phyloP scores from a whole-genome alignment of 2,797 vertebrate genomes.

The Hypotaenidia okinawae region DNA sequence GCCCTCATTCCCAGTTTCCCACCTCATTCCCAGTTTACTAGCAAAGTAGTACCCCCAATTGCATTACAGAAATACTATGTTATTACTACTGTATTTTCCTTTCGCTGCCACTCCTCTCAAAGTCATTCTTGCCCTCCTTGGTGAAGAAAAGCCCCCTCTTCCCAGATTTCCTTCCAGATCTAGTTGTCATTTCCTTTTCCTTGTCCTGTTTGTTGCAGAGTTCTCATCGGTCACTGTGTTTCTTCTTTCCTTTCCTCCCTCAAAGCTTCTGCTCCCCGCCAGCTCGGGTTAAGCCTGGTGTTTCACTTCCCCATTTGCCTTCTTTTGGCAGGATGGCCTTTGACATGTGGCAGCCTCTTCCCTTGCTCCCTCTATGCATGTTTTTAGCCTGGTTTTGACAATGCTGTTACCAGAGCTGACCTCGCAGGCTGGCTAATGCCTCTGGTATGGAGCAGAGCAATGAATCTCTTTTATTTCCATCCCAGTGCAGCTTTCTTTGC shows the following conservation, averaged over 20 bases:
- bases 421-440: neutral
- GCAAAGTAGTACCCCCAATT: neutral
- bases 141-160: constrained; percentile 25
- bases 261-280: neutral
- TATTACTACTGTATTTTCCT: neutral
- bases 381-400: neutral
- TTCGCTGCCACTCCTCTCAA: neutral
- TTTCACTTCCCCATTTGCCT: constrained; percentile 44
- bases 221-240: neutral
- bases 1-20: neutral
- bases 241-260: constrained; percentile 45
- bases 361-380: neutral
- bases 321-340: neutral
- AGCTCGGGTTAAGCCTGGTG: neutral
- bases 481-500: neutral
- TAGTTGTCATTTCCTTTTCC: constrained; percentile 51
- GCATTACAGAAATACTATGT: neutral
- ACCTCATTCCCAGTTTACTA: neutral
- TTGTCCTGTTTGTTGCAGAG: neutral
- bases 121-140: neutral
- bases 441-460: neutral
- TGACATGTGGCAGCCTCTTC: neutral
- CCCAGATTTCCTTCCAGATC: constrained; percentile 33
- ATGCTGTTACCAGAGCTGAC: neutral
- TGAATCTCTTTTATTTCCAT: neutral